Evolutionary conservation across 1,140 invertebrate genomes (phyloP).

Genomic region (Saccostrea echinata): DNA sequence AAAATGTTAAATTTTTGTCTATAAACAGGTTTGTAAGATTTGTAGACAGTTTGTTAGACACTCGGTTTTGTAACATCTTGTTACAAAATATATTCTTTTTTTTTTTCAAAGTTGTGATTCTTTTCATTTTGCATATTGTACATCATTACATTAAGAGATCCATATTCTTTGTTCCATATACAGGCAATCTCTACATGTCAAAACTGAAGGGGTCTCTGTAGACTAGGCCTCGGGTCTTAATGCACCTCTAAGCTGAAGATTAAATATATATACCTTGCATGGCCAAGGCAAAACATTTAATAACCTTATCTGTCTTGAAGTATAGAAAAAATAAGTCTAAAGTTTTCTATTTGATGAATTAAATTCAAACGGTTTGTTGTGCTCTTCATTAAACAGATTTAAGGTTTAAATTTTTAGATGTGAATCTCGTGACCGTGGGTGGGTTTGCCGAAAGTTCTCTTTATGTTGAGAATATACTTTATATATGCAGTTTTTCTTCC

Average conservation of each 20-base stretch:
- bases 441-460: background rate
- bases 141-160: background rate
- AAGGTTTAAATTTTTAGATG: background rate
- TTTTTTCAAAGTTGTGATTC: background rate
- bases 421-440: background rate
- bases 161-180: too few species aligned
- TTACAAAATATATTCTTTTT: background rate
- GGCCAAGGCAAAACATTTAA: background rate
- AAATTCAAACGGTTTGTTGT: background rate
- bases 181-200: background rate
- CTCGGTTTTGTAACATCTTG: background rate
- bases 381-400: background rate
- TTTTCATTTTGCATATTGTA: background rate
- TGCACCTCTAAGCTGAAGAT: slow-evolving; percentile 25
- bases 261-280: slow-evolving; percentile 28
- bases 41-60: background rate
- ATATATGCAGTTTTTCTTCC: background rate
- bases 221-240: background rate
- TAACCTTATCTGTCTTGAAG: background rate
- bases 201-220: background rate
- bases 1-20: background rate
- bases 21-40: background rate
- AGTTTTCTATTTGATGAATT: slow-evolving; percentile 22
- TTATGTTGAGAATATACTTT: background rate
- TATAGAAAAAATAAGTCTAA: background rate